phyloP scores from a whole-genome alignment of 1,140 invertebrate species.

The Babylonia areolata region DNA sequence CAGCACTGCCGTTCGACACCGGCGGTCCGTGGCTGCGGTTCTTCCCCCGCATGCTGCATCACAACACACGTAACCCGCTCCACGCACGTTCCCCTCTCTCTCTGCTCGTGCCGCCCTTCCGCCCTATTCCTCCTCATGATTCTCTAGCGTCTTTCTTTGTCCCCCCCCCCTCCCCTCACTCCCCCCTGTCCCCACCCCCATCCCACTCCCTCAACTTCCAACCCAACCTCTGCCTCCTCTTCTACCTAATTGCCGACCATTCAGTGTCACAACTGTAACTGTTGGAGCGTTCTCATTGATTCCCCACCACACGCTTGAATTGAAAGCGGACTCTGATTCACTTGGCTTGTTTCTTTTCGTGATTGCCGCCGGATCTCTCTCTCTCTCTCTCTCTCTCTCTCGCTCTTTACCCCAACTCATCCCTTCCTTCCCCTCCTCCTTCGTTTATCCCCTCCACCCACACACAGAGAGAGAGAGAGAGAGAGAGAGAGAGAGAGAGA shows the following conservation, averaged over 20 bases:
- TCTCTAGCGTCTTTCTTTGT: neutral
- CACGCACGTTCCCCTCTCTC: neutral
- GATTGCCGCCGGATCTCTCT: no score
- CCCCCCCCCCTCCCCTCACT: neutral
- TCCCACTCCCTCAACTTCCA: neutral
- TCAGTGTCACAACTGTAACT: neutral
- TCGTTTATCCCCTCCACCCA: no score
- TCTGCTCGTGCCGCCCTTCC: neutral
- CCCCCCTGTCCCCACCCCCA: neutral
- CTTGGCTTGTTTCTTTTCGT: conserved; percentile 5
- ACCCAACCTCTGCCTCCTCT: neutral
- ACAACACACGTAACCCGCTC: no score
- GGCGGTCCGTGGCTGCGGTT: no score
- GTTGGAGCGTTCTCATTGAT: neutral
- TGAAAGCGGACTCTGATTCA: neutral
- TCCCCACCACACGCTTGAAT: neutral
- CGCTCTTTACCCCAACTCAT: no score
- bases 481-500: no score
- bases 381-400: no score
- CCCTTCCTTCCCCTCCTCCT: no score
- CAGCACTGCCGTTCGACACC: no score
- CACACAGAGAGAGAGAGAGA: no score
- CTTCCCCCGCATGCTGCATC: no score
- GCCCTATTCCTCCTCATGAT: neutral
- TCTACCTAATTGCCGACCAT: neutral